Evolutionary conservation across 2,113 vertebrate species (phyloP).

Genomic region (Camelus dromedarius): DNA sequence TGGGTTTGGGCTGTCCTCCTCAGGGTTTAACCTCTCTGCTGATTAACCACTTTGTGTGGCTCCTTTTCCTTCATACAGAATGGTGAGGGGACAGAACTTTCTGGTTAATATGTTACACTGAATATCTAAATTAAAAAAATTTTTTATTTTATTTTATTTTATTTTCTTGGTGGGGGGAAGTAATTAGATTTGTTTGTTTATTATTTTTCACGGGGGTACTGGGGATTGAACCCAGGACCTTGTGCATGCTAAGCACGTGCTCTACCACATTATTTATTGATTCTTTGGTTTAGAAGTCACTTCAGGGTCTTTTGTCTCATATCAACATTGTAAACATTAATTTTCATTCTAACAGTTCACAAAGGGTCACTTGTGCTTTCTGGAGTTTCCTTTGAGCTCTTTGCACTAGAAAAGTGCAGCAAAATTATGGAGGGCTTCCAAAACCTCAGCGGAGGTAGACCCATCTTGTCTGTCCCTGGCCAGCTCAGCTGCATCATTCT

Average conservation of each 20-base stretch:
- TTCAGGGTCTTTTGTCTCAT: neutral
- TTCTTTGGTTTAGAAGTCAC: neutral
- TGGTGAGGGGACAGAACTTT: neutral
- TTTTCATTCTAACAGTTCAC: neutral
- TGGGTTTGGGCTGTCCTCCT: neutral
- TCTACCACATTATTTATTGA: neutral
- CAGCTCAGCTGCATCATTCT: neutral
- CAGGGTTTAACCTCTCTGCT: neutral
- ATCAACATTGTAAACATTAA: neutral
- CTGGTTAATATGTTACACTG: neutral
- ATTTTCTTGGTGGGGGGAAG: too few species aligned
- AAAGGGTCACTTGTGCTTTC: neutral
- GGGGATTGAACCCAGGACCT: too few species aligned
- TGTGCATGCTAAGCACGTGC: too few species aligned
- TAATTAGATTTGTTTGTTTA: too few species aligned
- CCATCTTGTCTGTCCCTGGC: neutral
- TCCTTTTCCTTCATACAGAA: neutral
- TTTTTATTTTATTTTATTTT: too few species aligned
- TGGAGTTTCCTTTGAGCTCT: neutral
- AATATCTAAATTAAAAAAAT: neutral
- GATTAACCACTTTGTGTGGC: neutral
- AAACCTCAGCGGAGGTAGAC: neutral
- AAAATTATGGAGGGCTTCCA: neutral
- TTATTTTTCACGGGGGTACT: too few species aligned
- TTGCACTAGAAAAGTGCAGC: neutral